Evolutionary conservation across 2,888 invertebrate genomes (phyloP), one percentile per base, ranked within the genome.

Genomic region (Tineola bisselliella): DNA sequence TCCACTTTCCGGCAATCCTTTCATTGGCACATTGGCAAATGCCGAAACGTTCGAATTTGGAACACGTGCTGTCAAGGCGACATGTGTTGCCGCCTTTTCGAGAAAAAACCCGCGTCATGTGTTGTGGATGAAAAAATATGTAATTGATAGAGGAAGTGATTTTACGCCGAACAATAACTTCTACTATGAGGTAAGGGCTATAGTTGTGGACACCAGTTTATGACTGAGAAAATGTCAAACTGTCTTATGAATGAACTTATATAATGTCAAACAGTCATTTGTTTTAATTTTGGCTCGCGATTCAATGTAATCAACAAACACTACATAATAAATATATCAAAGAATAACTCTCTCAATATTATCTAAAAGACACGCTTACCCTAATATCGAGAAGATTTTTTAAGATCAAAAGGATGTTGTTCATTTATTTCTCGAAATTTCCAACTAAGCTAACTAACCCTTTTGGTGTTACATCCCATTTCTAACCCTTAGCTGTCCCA

Each of bases 141-240:
- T 58, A 60, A 48, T 44, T 48, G 44, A 60, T 60, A 60, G 48
- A 60, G 60, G 60, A 60, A 60, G 60, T 60, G 60, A 60, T 60
- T 52, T 60, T 60, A 60, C 60, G 60, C 52, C 43, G 33, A 58
- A 58, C 58, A 31, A 58, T 58, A 58, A 58, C 58, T n/a, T 33
- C 15, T 38, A 38, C 10, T 38, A 38, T 1, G n/a, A 38, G 38
- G 38, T 38, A 38, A 38, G n/a, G 2, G 38, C 2, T 3, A 10
- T n/a, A 38, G n/a, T 38, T 38, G 38, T 38, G 10, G 38, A 12
- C n/a, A 38, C 38, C 10, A n/a, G n/a, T n/a, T n/a, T n/a, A n/a
- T n/a, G n/a, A n/a, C n/a, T n/a, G n/a, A n/a, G n/a, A n/a, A n/a
- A n/a, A n/a, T n/a, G 6, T 25, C 25, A 25, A 25, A 2, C 25